Evolutionary conservation across 2,113 vertebrate species (phyloP).

Genomic region (Poicephalus gulielmi): DNA sequence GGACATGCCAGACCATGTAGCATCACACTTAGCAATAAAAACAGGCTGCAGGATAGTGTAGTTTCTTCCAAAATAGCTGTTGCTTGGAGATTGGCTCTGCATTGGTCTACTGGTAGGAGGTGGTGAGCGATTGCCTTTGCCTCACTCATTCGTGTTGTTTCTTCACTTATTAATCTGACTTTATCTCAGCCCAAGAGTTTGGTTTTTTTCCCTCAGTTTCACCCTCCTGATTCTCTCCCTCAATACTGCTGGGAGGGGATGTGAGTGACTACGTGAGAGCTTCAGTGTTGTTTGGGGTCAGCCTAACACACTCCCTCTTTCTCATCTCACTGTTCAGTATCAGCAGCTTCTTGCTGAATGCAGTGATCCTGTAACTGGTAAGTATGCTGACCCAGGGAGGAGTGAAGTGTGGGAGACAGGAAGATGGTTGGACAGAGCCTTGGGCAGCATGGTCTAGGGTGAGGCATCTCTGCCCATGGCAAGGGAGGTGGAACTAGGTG

Average conservation of each 20-base stretch:
- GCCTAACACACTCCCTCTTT: neutral
- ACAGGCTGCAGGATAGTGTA: neutral
- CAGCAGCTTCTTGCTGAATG: neutral
- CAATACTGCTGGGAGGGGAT: neutral
- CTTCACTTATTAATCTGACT: neutral
- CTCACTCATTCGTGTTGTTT: neutral
- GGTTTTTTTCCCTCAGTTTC: neutral
- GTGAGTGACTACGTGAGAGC: neutral
- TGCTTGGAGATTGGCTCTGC: neutral
- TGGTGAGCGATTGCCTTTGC: neutral
- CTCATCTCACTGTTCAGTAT: neutral
- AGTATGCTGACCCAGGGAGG: neutral
- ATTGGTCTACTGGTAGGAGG: neutral
- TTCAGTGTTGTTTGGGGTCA: neutral
- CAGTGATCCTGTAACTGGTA: neutral
- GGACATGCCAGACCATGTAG: neutral
- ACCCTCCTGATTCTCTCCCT: neutral
- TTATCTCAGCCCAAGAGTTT: neutral
- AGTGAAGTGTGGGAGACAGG: neutral
- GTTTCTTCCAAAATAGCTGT: neutral
- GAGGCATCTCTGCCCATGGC: neutral
- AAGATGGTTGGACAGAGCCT: neutral
- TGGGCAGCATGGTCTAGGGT: neutral
- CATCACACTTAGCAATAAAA: neutral
- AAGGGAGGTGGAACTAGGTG: neutral